Percentiles rank a stretch among this genome's conserved stretches.
Conservation (phyloP, 2,888 invertebrate genomes). For the Torymus texanus region DNA sequence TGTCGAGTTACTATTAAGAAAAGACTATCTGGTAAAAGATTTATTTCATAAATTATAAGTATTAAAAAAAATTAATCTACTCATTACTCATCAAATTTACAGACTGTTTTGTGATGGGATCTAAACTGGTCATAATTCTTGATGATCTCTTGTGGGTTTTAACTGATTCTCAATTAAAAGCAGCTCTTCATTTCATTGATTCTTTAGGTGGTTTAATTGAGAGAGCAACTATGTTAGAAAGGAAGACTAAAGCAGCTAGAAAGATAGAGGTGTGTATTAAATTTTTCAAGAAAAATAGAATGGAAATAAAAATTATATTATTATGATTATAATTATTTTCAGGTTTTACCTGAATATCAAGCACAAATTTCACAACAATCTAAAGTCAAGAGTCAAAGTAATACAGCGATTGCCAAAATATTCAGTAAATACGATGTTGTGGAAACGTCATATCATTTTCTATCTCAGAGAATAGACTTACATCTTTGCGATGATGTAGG, state of each 20-base stretch:
- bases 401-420: constrained; percentile 78
- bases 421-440: constrained; percentile 94
- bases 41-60: background rate
- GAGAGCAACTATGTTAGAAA: constrained; percentile 86
- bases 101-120: constrained; percentile 96
- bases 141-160: constrained; percentile 98
- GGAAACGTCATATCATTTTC: constrained; percentile 98
- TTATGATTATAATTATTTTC: constrained; percentile 44
- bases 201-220: constrained; percentile 89
- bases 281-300: constrained; percentile 8
- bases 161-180: constrained; percentile 96
- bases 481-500: constrained; percentile 98
- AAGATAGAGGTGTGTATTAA: constrained; percentile 82
- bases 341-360: constrained; percentile 85
- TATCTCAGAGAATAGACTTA: constrained; percentile 93
- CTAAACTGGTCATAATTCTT: constrained; percentile 91
- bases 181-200: constrained; percentile 92
- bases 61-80: constrained; percentile 6
- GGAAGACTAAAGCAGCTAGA: constrained; percentile 88
- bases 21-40: constrained; percentile 83
- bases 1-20: constrained; percentile 98
- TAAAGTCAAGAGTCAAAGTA: constrained; percentile 72
- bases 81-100: constrained; percentile 63
- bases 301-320: constrained; percentile 29
- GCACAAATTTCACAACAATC: constrained; percentile 82